Percentiles rank a stretch among this genome's conserved stretches.
Conservation (phyloP, 2,888 invertebrate species). For the Troides aeacus region DNA sequence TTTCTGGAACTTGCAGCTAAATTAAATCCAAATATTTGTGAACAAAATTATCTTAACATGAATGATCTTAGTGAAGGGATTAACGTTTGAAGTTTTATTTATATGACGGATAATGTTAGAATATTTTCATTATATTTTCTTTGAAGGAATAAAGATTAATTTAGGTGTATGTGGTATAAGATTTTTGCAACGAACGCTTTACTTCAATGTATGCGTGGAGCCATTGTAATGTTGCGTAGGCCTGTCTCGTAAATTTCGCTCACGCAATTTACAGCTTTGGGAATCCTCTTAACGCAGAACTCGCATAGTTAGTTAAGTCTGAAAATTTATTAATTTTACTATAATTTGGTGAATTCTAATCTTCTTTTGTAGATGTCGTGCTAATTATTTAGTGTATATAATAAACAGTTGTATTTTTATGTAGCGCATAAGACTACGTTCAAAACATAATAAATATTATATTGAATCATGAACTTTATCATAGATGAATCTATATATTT, state of each 20-base stretch:
- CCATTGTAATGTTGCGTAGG: conserved; percentile 70
- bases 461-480: too few relatives aligned
- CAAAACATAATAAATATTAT: too few relatives aligned
- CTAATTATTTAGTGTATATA: neutral
- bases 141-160: conserved; percentile 4
- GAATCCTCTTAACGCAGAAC: conserved; percentile 77
- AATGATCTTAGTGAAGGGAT: too few relatives aligned
- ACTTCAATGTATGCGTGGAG: conserved; percentile 49
- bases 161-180: conserved; percentile 44
- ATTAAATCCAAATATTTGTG: too few relatives aligned
- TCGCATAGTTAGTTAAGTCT: conserved; percentile 70
- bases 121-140: neutral
- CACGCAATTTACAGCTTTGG: conserved; percentile 76
- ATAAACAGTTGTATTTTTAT: too few relatives aligned
- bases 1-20: too few relatives aligned
- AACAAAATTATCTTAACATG: too few relatives aligned
- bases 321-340: conserved; percentile 68
- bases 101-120: neutral
- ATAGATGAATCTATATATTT: too few relatives aligned
- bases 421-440: too few relatives aligned
- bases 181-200: conserved; percentile 67
- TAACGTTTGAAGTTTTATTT: neutral
- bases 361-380: neutral
- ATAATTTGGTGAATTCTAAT: neutral
- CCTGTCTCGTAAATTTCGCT: conserved; percentile 77